These are phyloP conservation scores for Meriones unguiculatus DNA, from an alignment of 2,113 vertebrate genomes.

Conservation along the genomic window DNA sequence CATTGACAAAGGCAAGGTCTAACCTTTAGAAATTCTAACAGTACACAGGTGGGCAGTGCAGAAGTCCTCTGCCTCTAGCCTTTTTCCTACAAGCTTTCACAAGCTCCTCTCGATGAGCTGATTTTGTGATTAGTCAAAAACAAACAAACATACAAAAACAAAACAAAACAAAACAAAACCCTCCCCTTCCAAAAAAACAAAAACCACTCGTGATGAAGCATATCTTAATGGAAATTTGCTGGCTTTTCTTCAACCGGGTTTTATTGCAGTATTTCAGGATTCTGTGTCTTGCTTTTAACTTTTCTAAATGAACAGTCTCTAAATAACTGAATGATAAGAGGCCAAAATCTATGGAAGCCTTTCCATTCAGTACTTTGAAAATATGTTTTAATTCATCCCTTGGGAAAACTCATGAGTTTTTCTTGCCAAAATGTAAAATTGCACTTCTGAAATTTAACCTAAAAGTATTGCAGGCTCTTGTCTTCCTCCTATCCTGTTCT, in stretches of 20 bases:
- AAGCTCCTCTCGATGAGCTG: not conserved
- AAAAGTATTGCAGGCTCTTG: not conserved
- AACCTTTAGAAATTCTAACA: not conserved
- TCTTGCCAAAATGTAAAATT: not conserved
- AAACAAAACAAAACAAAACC: not conserved
- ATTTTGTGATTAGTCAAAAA: not conserved
- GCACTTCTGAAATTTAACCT: not conserved
- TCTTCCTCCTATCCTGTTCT: not conserved
- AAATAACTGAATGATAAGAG: not conserved
- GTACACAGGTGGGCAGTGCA: not conserved
- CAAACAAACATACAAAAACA: not conserved
- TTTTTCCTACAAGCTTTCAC: not conserved
- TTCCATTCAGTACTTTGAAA: constrained; percentile 40
- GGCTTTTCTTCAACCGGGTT: not conserved
- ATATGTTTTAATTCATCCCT: not conserved
- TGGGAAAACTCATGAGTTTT: not conserved
- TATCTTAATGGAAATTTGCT: not conserved
- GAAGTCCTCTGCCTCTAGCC: not conserved
- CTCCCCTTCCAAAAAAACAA: too few relatives aligned
- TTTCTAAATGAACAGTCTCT: not conserved
- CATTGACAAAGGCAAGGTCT: not conserved
- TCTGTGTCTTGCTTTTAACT: not conserved
- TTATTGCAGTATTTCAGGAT: not conserved
- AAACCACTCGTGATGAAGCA: not conserved
- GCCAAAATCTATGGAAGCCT: not conserved